Conservation (phyloP, 2,888 invertebrate genomes). For the Mythimna vitellina region DNA sequence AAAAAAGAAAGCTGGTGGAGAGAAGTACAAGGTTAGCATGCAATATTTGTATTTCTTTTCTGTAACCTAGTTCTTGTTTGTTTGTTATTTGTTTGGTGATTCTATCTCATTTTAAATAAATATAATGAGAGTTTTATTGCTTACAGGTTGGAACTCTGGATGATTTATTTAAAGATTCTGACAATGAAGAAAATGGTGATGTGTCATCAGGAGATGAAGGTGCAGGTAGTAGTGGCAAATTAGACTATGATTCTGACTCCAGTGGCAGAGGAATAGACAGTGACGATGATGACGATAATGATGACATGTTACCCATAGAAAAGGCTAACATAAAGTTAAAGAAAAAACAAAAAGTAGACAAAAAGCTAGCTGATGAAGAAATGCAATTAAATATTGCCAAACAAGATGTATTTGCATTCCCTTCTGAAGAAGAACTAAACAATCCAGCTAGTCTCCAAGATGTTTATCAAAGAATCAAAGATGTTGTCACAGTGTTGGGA, state of each 20-base stretch:
- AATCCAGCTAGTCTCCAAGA: constrained; percentile 94
- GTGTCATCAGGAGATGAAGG: constrained; percentile 80
- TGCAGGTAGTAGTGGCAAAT: constrained; percentile 71
- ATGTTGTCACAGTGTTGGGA: constrained; percentile 94
- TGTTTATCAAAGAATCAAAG: constrained; percentile 97
- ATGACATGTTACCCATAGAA: constrained; percentile 96
- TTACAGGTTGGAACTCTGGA: constrained; percentile 88
- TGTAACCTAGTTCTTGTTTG: not conserved
- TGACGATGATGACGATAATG: constrained; percentile 86
- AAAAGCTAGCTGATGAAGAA: constrained; percentile 95
- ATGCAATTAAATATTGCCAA: constrained; percentile 94
- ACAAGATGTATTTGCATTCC: constrained; percentile 95
- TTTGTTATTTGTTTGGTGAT: too few relatives aligned
- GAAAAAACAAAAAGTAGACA: constrained; percentile 93
- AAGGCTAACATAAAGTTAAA: constrained; percentile 94
- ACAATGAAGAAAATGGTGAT: constrained; percentile 81
- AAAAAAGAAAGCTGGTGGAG: constrained; percentile 72
- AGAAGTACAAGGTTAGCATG: constrained; percentile 82
- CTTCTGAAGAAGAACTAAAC: constrained; percentile 93
- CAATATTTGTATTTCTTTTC: not conserved
- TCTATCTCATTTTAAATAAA: not conserved
- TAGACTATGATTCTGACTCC: constrained; percentile 82
- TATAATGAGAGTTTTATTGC: not conserved
- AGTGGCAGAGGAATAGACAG: constrained; percentile 78
- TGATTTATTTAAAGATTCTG: constrained; percentile 89